These are phyloP conservation scores for Spermophilus dauricus DNA, from an alignment of 2,113 vertebrate genomes.

Conservation along the genomic window DNA sequence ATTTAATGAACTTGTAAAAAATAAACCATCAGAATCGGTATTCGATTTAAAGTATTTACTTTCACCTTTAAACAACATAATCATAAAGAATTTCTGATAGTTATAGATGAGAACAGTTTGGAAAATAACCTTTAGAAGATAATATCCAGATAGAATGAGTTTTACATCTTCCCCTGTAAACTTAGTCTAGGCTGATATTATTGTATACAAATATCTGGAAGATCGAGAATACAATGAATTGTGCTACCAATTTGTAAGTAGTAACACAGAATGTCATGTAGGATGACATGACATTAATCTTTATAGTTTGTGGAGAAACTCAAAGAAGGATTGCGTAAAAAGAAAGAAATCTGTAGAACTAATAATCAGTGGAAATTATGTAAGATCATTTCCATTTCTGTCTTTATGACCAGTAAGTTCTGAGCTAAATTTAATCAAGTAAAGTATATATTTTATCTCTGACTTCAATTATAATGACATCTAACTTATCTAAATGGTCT, in stretches of 20 bases:
- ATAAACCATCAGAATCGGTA: not conserved
- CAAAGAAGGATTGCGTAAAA: not conserved
- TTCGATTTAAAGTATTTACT: not conserved
- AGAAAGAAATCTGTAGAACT: not conserved
- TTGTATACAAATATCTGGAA: not conserved
- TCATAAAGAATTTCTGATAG: not conserved
- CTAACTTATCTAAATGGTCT: constrained; percentile 57
- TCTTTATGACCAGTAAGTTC: constrained; percentile 41
- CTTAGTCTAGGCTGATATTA: not conserved
- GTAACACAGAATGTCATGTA: not conserved
- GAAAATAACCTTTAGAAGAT: not conserved
- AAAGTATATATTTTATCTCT: constrained; percentile 66
- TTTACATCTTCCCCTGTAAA: not conserved
- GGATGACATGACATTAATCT: not conserved
- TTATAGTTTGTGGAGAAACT: constrained; percentile 13
- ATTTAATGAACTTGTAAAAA: not conserved
- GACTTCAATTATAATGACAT: constrained; percentile 70
- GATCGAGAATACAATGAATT: not conserved
- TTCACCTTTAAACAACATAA: not conserved
- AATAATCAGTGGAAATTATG: constrained; percentile 33
- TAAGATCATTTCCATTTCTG: constrained; percentile 64
- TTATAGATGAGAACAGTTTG: not conserved
- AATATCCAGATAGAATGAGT: not conserved
- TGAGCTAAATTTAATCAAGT: constrained; percentile 68
- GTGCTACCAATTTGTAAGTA: not conserved